A percentile compares a stretch with the other conserved stretches of the same genome.
These are phyloP conservation scores for Hartigia nigra DNA, from an alignment of 2,888 invertebrate genomes.

Conservation along the genomic window DNA sequence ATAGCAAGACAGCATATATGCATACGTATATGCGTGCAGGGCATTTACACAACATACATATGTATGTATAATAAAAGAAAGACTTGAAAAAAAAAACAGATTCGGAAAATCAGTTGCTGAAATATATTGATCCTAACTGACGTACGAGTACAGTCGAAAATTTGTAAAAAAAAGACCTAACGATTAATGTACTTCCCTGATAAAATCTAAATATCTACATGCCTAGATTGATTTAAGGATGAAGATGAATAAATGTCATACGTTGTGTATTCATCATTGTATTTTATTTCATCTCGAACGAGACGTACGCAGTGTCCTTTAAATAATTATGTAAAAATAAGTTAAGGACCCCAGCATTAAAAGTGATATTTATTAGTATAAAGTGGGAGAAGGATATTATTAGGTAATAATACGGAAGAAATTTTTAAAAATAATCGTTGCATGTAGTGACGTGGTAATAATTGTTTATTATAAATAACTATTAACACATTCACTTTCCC, in stretches of 20 bases:
- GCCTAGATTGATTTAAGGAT: neutral
- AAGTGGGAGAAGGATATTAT: neutral
- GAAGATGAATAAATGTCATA: conserved; percentile 8
- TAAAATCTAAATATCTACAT: neutral
- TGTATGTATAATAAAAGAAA: neutral
- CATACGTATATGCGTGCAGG: neutral
- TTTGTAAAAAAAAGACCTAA: neutral
- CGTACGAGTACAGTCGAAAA: neutral
- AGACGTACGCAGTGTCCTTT: neutral
- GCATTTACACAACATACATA: neutral
- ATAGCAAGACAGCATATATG: neutral
- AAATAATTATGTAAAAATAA: neutral
- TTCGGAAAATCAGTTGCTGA: neutral
- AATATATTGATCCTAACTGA: neutral
- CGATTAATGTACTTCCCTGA: neutral
- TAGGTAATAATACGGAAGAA: neutral
- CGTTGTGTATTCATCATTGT: conserved; percentile 3
- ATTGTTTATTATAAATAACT: conserved; percentile 61
- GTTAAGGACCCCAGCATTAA: neutral
- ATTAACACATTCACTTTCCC: conserved; percentile 52
- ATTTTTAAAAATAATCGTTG: neutral
- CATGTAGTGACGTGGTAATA: conserved; percentile 17
- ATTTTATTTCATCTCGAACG: neutral
- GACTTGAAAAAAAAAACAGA: neutral
- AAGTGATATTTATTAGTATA: neutral